These are phyloP conservation scores for Drosophila nasuta DNA, from an alignment of 1,140 invertebrate species.

Conservation along the genomic window DNA sequence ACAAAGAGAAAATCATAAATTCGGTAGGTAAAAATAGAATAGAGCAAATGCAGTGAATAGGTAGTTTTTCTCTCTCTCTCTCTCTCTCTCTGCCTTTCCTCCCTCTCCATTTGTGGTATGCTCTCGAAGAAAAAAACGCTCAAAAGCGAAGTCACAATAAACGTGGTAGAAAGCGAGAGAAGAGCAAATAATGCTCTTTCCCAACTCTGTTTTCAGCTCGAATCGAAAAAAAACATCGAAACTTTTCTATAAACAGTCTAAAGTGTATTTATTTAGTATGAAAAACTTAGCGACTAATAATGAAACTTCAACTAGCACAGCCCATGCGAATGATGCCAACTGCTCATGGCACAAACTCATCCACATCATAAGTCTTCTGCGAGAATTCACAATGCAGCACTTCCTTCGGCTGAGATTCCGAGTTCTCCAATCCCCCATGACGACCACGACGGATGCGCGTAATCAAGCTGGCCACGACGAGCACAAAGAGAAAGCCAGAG, in stretches of 20 bases:
- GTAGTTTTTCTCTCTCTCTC: not conserved
- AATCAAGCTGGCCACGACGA: conserved; percentile 55
- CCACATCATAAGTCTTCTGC: conserved; percentile 65
- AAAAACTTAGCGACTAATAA: conserved; percentile 41
- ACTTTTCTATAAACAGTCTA: conserved; percentile 20
- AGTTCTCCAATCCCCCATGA: not conserved
- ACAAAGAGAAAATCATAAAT: not conserved
- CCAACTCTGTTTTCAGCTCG: not conserved
- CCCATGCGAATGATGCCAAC: conserved; percentile 6
- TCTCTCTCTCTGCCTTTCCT: not conserved
- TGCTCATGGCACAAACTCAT: conserved; percentile 63
- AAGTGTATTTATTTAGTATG: conserved; percentile 49
- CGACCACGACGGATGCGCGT: conserved; percentile 30
- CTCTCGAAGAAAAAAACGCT: not conserved
- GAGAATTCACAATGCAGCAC: conserved; percentile 59
- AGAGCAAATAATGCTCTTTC: not conserved
- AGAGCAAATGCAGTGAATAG: not conserved
- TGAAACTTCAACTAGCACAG: conserved; percentile 63
- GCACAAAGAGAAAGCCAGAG: conserved; percentile 47
- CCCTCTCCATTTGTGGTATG: not conserved
- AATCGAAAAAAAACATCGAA: not conserved
- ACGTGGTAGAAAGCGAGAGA: not conserved
- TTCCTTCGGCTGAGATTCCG: conserved; percentile 43
- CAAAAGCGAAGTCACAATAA: not conserved
- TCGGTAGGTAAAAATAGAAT: not conserved